Percentiles rank a stretch among this genome's conserved stretches.
Conservation (phyloP, 1,140 invertebrate genomes). For the Brevipalpus yothersi region DNA sequence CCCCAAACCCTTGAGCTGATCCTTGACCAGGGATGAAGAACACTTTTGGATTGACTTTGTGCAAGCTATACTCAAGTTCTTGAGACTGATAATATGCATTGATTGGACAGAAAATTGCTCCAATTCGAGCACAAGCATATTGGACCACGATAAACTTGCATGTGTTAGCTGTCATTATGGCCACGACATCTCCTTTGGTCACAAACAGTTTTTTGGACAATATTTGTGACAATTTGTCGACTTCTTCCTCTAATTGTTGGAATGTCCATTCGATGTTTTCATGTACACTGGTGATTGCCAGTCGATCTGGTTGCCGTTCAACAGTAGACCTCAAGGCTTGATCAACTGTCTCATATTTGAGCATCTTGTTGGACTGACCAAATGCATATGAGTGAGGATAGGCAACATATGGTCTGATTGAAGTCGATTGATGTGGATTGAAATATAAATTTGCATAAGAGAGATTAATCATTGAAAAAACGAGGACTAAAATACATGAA, state of each 20-base stretch:
- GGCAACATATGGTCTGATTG: background rate
- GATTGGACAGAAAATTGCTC: constrained; percentile 18
- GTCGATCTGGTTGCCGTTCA: background rate
- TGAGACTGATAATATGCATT: background rate
- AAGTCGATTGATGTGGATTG: too few relatives aligned
- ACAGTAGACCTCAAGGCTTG: background rate
- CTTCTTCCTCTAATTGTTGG: constrained; percentile 5
- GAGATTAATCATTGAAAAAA: too few relatives aligned
- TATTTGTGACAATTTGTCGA: constrained; percentile 3
- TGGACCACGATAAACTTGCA: constrained; percentile 52
- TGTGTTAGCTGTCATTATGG: constrained; percentile 65
- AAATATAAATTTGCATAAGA: too few relatives aligned
- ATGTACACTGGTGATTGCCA: constrained; percentile 1
- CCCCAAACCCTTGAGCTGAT: background rate
- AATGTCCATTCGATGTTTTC: constrained; percentile 7
- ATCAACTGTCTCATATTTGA: background rate
- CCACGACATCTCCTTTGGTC: constrained; percentile 50
- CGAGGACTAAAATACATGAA: too few relatives aligned
- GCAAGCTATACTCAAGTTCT: background rate
- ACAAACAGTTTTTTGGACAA: background rate
- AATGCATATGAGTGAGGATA: background rate
- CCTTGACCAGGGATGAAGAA: background rate
- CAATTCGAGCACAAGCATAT: constrained; percentile 50
- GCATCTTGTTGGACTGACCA: background rate
- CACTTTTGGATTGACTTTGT: background rate